Conservation (phyloP, 2,797 vertebrate genomes). For the Tarsius wallacei region DNA sequence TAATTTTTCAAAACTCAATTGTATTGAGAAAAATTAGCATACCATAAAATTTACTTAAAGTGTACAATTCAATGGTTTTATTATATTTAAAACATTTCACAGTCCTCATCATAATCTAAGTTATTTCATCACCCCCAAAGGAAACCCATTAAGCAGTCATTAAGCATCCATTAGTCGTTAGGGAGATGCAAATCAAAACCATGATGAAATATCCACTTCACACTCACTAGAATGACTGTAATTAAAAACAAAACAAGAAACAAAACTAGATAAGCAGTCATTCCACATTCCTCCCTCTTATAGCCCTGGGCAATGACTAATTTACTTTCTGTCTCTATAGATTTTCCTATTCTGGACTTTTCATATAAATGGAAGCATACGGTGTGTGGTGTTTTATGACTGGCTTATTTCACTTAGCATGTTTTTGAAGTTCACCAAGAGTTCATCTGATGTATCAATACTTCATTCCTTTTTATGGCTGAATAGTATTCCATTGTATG, state of each 20-base stretch:
- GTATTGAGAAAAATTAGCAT: not conserved
- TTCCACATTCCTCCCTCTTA: not conserved
- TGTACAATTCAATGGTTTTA: constrained; percentile 1
- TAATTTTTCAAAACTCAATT: constrained; percentile 26
- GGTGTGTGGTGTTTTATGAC: not conserved
- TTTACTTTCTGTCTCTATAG: not conserved
- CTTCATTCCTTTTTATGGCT: not conserved
- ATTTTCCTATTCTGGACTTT: not conserved
- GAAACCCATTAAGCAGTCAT: not conserved
- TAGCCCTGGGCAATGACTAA: not conserved
- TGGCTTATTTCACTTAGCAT: not conserved
- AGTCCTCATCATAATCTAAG: not conserved
- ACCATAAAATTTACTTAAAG: not conserved
- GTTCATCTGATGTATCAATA: not conserved
- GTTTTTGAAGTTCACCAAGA: not conserved
- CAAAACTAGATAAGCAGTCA: not conserved
- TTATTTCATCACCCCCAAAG: not conserved
- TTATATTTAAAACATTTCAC: not conserved
- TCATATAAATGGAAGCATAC: not conserved
- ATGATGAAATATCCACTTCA: too few species aligned
- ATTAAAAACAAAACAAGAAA: too few species aligned
- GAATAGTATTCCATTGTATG: not conserved
- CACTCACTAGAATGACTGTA: too few species aligned
- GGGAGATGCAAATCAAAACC: too few species aligned
- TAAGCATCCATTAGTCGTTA: not conserved